Base-by-base conservation (phyloP, 2,888 invertebrate genomes). In the Drosophila sordidapex region DNA sequence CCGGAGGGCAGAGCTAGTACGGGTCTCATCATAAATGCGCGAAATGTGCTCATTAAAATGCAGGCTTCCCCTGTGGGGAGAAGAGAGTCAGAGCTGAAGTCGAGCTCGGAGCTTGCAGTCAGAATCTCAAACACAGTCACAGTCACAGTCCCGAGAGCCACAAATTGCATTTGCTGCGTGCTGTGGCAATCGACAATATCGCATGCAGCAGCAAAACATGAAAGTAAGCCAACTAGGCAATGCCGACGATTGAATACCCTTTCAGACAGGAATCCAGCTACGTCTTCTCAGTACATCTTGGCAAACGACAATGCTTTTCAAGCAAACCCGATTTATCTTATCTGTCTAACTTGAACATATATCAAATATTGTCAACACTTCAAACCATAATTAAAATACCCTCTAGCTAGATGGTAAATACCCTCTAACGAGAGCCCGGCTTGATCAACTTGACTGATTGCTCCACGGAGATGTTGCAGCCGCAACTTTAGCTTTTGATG, bases 21-120 rank as follows among this genome's bases (percentile, higher is more conserved):
- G 56, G 52, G 57, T 71, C 79, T 85, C 89, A 86, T 86, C 82
- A 86, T 83, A 86, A 87, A 86, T 86, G 86, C 86, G 85, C 86
- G 78, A 89, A 82, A 82, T 87, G 86, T 81, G 90, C 87, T 87
- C 88, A 89, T 87, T 87, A 87, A 87, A 89, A 87, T 87, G 87
- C 89, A 87, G 75, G 81, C 54, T 51, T 21, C 59, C 60, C 52
- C n/a, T 15, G 4, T 43, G 57, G 43, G 43, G 31, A 43, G 40
- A 21, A 15, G 31, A 21, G 31, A 15, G 29, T 29, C n/a, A 29
- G 56, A 59, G 54, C 59, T 36, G 15, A 29, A 64, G 79, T 52
- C n/a, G 29, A n/a, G 40, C 61, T 58, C 21, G 46, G 6, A 66
- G 70, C 35, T 54, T 18, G 13, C 43, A 43, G 43, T 43, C 21